A percentile compares a stretch with the other conserved stretches of the same genome.
Conservation (phyloP, 2,888 invertebrate genomes). For the Disparrhopalites patrizii region DNA sequence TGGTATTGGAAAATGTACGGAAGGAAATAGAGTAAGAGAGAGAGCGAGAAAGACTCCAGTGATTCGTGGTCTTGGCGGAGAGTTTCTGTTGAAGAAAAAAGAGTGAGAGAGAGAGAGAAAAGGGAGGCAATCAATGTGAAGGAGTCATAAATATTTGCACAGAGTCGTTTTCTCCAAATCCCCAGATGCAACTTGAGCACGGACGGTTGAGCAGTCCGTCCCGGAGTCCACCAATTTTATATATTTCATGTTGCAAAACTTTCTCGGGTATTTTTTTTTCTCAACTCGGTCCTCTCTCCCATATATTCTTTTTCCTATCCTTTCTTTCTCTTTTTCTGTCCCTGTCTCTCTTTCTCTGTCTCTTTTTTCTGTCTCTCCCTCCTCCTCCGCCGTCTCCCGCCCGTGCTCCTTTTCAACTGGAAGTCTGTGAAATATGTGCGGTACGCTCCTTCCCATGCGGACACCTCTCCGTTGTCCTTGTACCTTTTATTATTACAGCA, state of each 20-base stretch:
- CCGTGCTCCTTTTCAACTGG: neutral
- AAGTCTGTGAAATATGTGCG: neutral
- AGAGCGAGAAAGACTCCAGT: neutral
- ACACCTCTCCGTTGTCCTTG: neutral
- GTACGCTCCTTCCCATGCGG: neutral
- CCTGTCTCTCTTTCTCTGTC: neutral
- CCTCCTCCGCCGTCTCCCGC: neutral
- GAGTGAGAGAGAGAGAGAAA: neutral
- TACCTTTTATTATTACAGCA: neutral
- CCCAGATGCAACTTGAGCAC: conserved; percentile 34
- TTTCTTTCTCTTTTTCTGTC: neutral
- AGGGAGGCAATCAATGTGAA: conserved; percentile 30
- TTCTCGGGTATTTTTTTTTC: conserved; percentile 10
- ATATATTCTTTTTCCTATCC: neutral
- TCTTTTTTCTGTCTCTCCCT: neutral
- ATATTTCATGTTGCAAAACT: conserved; percentile 31
- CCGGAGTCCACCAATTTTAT: conserved; percentile 30
- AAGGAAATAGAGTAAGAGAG: conserved; percentile 1
- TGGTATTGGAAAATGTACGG: neutral
- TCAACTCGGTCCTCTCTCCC: neutral
- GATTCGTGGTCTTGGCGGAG: neutral
- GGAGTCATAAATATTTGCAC: conserved; percentile 36
- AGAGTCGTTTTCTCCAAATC: conserved; percentile 31
- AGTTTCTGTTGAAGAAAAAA: neutral
- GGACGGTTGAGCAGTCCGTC: conserved; percentile 33